phyloP scores from a whole-genome alignment of 2,113 vertebrate species.

The Glaucidium brasilianum region DNA sequence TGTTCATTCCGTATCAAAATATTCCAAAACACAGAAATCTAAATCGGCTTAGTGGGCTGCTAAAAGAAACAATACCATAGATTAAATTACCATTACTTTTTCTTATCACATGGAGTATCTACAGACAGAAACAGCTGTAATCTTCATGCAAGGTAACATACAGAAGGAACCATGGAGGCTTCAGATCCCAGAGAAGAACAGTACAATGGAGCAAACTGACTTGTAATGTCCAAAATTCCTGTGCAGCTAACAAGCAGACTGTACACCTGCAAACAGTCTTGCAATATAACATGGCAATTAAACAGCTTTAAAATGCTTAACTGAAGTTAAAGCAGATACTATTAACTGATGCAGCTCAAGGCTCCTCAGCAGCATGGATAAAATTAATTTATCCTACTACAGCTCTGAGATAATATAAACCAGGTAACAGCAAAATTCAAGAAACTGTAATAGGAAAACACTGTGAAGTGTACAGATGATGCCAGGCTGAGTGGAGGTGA shows the following conservation, averaged over 20 bases:
- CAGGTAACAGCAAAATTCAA: background rate
- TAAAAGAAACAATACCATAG: background rate
- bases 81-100: background rate
- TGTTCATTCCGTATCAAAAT: background rate
- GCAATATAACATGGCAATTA: background rate
- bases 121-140: background rate
- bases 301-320: background rate
- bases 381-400: background rate
- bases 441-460: background rate
- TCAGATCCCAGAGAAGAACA: background rate
- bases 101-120: background rate
- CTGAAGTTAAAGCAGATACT: background rate
- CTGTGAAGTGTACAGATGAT: background rate
- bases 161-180: background rate
- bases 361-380: background rate
- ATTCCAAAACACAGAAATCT: background rate
- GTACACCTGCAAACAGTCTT: background rate
- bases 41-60: background rate
- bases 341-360: background rate
- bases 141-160: background rate
- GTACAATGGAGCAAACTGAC: background rate
- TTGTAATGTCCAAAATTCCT: fast-evolving
- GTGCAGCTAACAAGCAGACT: background rate
- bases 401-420: background rate
- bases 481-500: background rate